Percentiles rank a stretch among this genome's conserved stretches.
Conservation (phyloP, 1,140 invertebrate species). For the Galleria mellonella region DNA sequence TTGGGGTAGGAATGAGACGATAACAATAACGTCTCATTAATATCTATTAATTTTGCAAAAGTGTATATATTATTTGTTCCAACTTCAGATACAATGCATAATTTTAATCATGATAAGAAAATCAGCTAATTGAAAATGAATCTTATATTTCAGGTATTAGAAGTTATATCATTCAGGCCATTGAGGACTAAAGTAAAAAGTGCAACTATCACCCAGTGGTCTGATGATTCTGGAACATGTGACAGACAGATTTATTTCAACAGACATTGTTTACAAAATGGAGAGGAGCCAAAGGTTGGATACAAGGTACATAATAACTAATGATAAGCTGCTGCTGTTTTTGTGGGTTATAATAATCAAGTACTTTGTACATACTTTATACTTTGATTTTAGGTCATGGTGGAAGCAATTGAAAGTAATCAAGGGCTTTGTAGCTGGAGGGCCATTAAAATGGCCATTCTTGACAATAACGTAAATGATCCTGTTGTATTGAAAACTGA, state of each 20-base stretch:
- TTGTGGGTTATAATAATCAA: too few species aligned
- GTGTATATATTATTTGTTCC: too few species aligned
- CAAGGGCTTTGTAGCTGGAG: slow-evolving; percentile 77
- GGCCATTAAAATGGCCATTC: slow-evolving; percentile 73
- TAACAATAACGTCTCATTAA: too few species aligned
- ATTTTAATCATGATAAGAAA: too few species aligned
- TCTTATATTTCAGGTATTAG: slow-evolving; percentile 73
- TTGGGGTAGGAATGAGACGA: too few species aligned
- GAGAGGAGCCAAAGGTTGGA: slow-evolving; percentile 72
- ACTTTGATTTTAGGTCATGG: slow-evolving; percentile 60
- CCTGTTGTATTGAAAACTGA: slow-evolving; percentile 12
- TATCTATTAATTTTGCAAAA: too few species aligned
- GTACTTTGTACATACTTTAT: too few species aligned
- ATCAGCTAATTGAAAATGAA: too few species aligned
- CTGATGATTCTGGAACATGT: slow-evolving; percentile 58
- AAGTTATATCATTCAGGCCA: slow-evolving; percentile 74
- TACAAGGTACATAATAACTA: slow-evolving; percentile 57
- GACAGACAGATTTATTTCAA: slow-evolving; percentile 76
- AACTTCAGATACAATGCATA: too few species aligned
- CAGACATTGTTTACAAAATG: slow-evolving; percentile 65
- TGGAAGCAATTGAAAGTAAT: slow-evolving; percentile 80
- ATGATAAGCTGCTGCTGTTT: too few species aligned
- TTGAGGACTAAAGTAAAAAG: slow-evolving; percentile 70
- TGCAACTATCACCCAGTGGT: slow-evolving; percentile 74
- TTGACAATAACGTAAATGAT: slow-evolving; percentile 13